A percentile compares a stretch with the other conserved stretches of the same genome.
These are phyloP conservation scores for Seriola dumerili DNA, from an alignment of 2,113 vertebrate genomes.

Conservation along the genomic window DNA sequence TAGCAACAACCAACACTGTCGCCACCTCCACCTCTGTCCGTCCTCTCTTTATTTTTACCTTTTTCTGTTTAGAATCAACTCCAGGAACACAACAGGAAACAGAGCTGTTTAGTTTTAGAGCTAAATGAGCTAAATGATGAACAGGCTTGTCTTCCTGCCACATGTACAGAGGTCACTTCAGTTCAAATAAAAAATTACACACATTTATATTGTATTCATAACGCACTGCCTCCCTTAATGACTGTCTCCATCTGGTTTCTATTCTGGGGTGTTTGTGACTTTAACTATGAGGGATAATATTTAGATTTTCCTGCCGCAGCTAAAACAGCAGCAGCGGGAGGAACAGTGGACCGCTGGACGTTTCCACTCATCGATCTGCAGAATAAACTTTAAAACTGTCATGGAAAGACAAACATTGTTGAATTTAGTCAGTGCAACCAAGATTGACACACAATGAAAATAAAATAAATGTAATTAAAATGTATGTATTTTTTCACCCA, in stretches of 20 bases:
- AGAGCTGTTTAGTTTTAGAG: not conserved
- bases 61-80: too few species aligned
- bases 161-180: not conserved
- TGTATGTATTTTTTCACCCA: too few species aligned
- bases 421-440: not conserved
- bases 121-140: not conserved
- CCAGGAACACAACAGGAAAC: not conserved
- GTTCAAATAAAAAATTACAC: not conserved
- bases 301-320: not conserved
- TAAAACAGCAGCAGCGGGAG: not conserved
- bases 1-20: not conserved
- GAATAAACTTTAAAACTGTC: not conserved
- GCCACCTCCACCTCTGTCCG: not conserved
- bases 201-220: constrained; percentile 5
- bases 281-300: constrained; percentile 21
- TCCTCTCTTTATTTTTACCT: not conserved
- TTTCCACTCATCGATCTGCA: not conserved
- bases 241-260: constrained; percentile 19
- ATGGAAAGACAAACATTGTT: not conserved
- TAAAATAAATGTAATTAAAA: not conserved
- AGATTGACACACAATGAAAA: not conserved
- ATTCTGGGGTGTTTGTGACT: constrained; percentile 17
- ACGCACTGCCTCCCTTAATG: not conserved
- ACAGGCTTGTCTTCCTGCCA: not conserved
- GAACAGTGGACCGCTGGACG: not conserved